Percentiles rank a stretch among this genome's conserved stretches.
Evolutionary conservation across 2,797 vertebrate species (phyloP).

Genomic region (Cuniculus paca): DNA sequence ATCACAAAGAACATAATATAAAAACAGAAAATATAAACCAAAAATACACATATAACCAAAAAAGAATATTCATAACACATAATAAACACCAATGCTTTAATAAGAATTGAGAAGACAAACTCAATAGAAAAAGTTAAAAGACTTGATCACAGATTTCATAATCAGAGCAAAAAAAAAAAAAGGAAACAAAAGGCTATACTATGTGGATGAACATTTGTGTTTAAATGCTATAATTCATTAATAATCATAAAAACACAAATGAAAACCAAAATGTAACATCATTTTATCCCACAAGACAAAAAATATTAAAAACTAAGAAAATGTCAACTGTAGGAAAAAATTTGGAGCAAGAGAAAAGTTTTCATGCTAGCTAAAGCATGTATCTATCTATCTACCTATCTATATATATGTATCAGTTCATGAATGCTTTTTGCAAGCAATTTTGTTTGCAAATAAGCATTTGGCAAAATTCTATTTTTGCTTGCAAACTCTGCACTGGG

Average conservation of each 20-base stretch:
- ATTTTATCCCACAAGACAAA: neutral
- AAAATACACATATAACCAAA: neutral
- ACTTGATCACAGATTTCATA: neutral
- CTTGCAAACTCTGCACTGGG: neutral
- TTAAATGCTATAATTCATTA: neutral
- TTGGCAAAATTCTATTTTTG: neutral
- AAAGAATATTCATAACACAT: neutral
- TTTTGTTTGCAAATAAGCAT: neutral
- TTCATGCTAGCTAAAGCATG: neutral
- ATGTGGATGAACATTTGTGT: neutral
- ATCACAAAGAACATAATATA: neutral
- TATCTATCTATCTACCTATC: neutral
- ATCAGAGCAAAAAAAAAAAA: neutral
- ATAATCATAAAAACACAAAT: neutral
- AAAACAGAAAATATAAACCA: slow-evolving; percentile 42
- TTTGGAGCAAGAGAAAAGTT: neutral
- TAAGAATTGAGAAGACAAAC: neutral
- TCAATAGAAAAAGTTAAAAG: neutral
- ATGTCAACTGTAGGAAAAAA: neutral
- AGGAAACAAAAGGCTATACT: neutral
- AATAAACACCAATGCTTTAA: neutral
- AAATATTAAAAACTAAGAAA: neutral
- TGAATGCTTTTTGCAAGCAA: neutral
- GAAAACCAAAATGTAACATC: neutral
- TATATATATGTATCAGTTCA: neutral